phyloP scores from a whole-genome alignment of 1,140 invertebrate genomes.

The Neodiprion pinetum region DNA sequence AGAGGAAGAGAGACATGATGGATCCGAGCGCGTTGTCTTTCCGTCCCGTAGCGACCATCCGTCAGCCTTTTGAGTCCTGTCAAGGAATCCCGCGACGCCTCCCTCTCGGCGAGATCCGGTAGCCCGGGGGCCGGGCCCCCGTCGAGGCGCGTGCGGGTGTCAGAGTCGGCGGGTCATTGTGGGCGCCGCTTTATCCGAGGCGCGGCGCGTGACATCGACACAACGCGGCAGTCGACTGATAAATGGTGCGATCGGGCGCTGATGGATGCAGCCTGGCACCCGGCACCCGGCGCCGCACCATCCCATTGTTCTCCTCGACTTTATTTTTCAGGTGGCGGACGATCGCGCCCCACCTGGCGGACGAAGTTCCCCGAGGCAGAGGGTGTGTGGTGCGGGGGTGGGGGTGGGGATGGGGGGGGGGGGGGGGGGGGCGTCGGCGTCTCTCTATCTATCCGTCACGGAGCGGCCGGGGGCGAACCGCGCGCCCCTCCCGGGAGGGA shows the following conservation, averaged over 20 bases:
- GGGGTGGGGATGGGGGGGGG: conserved; percentile 30
- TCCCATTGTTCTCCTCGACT: neutral
- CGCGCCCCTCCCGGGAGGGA: conserved; percentile 57
- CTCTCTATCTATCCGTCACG: conserved; percentile 50
- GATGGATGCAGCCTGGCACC: conserved; percentile 34
- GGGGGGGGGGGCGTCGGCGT: conserved; percentile 38
- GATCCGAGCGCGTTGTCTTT: conserved; percentile 52
- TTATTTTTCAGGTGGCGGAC: conserved; percentile 7
- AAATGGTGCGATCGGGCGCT: conserved; percentile 44
- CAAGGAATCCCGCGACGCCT: conserved; percentile 28
- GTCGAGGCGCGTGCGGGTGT: conserved; percentile 24
- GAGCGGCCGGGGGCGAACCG: neutral
- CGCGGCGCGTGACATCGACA: conserved; percentile 28
- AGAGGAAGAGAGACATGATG: conserved; percentile 42
- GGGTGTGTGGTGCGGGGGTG: conserved; percentile 12
- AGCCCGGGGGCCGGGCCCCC: conserved; percentile 18
- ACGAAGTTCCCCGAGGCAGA: neutral
- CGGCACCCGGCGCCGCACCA: neutral
- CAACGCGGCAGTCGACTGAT: conserved; percentile 37
- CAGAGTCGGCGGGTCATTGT: conserved; percentile 29
- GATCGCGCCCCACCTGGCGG: neutral
- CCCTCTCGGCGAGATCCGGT: neutral
- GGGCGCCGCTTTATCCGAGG: conserved; percentile 21
- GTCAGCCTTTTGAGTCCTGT: conserved; percentile 57
- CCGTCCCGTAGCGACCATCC: conserved; percentile 58